A percentile compares a stretch with the other conserved stretches of the same genome.
Conservation (phyloP, 2,797 vertebrate species). For the Trachurus trachurus region DNA sequence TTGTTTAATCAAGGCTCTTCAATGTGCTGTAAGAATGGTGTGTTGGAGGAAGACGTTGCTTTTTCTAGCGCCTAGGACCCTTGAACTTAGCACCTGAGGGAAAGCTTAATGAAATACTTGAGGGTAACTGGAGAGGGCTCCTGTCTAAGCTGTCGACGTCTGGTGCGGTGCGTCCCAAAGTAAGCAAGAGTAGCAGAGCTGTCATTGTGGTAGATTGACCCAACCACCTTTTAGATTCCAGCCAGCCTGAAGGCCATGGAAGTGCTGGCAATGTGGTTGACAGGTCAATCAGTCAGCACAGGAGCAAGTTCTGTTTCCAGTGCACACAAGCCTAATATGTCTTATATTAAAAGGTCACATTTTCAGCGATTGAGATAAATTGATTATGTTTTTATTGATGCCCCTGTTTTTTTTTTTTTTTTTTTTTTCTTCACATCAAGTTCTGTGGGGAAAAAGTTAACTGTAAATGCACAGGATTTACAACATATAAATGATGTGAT, state of each 20-base stretch:
- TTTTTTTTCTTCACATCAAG: not conserved
- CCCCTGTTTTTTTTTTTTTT: not conserved
- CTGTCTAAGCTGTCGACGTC: constrained; percentile 21
- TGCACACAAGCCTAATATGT: constrained; percentile 26
- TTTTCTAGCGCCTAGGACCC: not conserved
- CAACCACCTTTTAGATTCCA: constrained; percentile 49
- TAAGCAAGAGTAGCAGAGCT: constrained; percentile 23
- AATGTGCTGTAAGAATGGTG: not conserved
- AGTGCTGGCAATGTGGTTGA: constrained; percentile 50
- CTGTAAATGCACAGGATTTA: constrained; percentile 32
- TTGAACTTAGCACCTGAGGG: constrained; percentile 28
- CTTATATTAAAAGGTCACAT: constrained; percentile 49
- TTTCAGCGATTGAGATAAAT: constrained; percentile 22
- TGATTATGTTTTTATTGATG: constrained; percentile 11
- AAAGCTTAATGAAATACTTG: constrained; percentile 42
- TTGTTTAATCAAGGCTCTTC: not conserved
- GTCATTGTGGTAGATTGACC: constrained; percentile 50
- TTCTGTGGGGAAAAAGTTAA: constrained; percentile 1
- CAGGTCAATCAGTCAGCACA: constrained; percentile 65
- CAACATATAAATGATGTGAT: constrained; percentile 37
- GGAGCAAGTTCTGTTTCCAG: constrained; percentile 28
- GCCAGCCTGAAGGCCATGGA: constrained; percentile 42
- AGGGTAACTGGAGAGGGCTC: constrained; percentile 34
- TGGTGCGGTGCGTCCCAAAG: constrained; percentile 9
- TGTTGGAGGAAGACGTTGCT: not conserved